phyloP scores from a whole-genome alignment of 2,797 vertebrate genomes.

The Fringilla coelebs region DNA sequence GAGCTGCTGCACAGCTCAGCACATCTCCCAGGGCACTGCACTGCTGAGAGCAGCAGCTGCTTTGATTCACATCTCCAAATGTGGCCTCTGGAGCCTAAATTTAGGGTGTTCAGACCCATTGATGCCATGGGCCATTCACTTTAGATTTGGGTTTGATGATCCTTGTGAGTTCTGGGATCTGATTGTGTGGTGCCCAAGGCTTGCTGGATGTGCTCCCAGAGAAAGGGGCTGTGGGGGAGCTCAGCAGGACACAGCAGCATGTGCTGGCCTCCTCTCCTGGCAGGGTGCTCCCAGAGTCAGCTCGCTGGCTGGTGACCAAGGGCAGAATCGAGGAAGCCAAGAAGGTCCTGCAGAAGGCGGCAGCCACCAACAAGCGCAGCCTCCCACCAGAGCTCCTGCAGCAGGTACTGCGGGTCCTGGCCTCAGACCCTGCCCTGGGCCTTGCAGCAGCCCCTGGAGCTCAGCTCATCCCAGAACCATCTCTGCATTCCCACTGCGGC shows the following conservation, averaged over 20 bases:
- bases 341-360: too few species aligned
- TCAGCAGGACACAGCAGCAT: not conserved
- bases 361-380: too few species aligned
- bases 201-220: not conserved
- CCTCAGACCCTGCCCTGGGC: too few species aligned
- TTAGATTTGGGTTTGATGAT: not conserved
- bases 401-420: too few species aligned
- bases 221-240: not conserved
- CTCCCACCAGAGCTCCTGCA: too few species aligned
- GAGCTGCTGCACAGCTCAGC: not conserved
- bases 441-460: too few species aligned
- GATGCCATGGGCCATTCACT: not conserved
- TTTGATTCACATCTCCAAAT: not conserved
- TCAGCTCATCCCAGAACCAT: too few species aligned
- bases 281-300: too few species aligned
- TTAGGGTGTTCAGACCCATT: rapidly evolving
- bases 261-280: not conserved
- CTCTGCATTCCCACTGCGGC: too few species aligned
- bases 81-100: not conserved
- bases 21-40: not conserved
- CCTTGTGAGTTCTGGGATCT: not conserved
- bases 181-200: not conserved
- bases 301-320: too few species aligned
- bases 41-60: not conserved
- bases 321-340: too few species aligned